Evolutionary conservation across 64 coral and sea anemone species (phyloP).

Genomic region (Orbicella faveolata): DNA sequence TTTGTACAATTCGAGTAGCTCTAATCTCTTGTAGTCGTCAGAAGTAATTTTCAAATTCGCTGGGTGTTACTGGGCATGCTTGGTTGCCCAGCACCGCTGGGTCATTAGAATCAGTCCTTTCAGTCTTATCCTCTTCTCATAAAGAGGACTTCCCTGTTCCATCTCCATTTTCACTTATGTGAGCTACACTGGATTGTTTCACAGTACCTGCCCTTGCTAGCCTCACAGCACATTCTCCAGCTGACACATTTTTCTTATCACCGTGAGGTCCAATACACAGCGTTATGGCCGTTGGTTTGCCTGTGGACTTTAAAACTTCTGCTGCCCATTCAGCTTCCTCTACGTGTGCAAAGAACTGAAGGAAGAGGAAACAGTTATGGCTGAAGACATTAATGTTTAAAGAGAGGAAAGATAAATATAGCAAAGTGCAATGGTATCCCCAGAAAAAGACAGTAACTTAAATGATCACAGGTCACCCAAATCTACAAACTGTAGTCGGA

Average conservation of each 20-base stretch:
- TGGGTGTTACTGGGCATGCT: no score
- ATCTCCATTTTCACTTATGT: neutral
- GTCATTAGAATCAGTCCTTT: no score
- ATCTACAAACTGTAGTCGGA: no score
- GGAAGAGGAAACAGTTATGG: neutral
- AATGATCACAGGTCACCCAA: no score
- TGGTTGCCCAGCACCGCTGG: no score
- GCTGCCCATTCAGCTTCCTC: conserved; percentile 62
- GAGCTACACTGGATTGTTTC: neutral
- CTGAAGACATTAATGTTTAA: no score
- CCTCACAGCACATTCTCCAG: conserved; percentile 54
- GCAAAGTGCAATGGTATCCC: no score
- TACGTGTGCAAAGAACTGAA: conserved; percentile 71
- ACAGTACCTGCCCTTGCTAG: conserved; percentile 42
- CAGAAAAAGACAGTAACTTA: no score
- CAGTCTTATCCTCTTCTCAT: no score
- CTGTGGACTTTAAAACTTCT: conserved; percentile 47
- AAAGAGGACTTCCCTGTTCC: neutral
- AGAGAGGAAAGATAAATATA: no score
- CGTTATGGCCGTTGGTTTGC: conserved; percentile 49
- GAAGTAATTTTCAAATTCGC: no score
- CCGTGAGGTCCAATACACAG: conserved; percentile 21
- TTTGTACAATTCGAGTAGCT: neutral
- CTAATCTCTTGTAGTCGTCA: no score
- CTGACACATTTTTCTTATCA: conserved; percentile 1